Conservation (phyloP, 2,888 invertebrate genomes). For the Bombylius major region DNA sequence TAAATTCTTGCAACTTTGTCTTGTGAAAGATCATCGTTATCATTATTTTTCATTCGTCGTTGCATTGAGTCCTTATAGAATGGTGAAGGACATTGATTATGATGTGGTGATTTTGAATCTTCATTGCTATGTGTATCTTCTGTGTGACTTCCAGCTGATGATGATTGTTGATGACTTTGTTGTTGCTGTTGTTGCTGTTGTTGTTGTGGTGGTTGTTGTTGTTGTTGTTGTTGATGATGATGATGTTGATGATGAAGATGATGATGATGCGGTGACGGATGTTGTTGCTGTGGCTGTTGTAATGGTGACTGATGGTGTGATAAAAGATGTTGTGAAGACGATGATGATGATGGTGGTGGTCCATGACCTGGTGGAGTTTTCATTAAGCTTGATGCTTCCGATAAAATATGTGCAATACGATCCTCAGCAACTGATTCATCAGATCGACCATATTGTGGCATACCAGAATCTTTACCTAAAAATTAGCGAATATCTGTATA, state of each 20-base stretch:
- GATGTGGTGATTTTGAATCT: slow-evolving; percentile 67
- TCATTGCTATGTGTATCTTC: slow-evolving; percentile 64
- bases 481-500: slow-evolving; percentile 14
- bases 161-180: slow-evolving; percentile 27
- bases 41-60: slow-evolving; percentile 72
- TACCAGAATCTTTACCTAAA: slow-evolving; percentile 51
- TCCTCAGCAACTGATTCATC: slow-evolving; percentile 79
- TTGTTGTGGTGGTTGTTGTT: slow-evolving; percentile 42
- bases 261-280: slow-evolving; percentile 43
- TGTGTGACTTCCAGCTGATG: slow-evolving; percentile 40
- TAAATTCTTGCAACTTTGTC: slow-evolving; percentile 92
- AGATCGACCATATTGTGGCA: slow-evolving; percentile 64
- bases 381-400: slow-evolving; percentile 85
- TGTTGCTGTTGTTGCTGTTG: slow-evolving; percentile 42
- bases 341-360: slow-evolving; percentile 16
- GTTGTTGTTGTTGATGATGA: slow-evolving; percentile 48
- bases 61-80: slow-evolving; percentile 62
- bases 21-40: slow-evolving; percentile 91
- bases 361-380: slow-evolving; percentile 41
- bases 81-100: slow-evolving; percentile 68
- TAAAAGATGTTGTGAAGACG: slow-evolving; percentile 30
- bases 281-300: slow-evolving; percentile 29
- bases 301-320: slow-evolving; percentile 25
- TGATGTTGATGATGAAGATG: slow-evolving; percentile 24
- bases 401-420: slow-evolving; percentile 83